A percentile compares a stretch with the other conserved stretches of the same genome.
Conservation (phyloP, 2,797 vertebrate genomes). For the Chelidonichthys spinosus region DNA sequence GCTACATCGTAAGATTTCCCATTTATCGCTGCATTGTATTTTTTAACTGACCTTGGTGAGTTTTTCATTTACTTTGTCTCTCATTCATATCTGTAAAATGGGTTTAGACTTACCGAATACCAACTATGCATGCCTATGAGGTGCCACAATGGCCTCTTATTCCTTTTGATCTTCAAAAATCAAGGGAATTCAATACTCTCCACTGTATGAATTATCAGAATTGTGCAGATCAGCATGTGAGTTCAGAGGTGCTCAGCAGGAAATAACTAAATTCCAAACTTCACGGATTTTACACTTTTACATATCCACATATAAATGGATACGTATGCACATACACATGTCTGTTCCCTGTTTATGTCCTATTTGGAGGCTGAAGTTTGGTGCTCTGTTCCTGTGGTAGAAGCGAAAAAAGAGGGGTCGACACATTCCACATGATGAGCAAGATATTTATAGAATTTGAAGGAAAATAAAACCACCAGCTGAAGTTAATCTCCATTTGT, state of each 20-base stretch:
- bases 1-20: neutral
- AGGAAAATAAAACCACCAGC: neutral
- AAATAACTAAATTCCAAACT: constrained; percentile 2
- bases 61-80: constrained; percentile 21
- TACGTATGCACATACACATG: too few species aligned
- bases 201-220: constrained; percentile 34
- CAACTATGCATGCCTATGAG: constrained; percentile 8
- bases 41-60: neutral
- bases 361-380: too few species aligned
- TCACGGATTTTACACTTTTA: neutral
- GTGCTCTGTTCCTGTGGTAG: neutral
- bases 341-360: too few species aligned
- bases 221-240: constrained; percentile 37
- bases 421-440: neutral
- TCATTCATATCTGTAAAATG: constrained; percentile 13
- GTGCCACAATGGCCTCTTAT: constrained; percentile 45
- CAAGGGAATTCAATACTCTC: constrained; percentile 48
- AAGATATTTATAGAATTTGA: neutral
- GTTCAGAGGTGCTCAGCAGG: constrained; percentile 19
- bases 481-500: neutral
- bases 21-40: neutral
- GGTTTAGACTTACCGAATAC: constrained; percentile 24
- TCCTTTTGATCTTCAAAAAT: constrained; percentile 65
- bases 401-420: neutral
- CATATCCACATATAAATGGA: neutral